Percentiles rank a stretch among this genome's conserved stretches.
Conservation (phyloP, 2,888 invertebrate species). For the Eugnorisma glareosa region DNA sequence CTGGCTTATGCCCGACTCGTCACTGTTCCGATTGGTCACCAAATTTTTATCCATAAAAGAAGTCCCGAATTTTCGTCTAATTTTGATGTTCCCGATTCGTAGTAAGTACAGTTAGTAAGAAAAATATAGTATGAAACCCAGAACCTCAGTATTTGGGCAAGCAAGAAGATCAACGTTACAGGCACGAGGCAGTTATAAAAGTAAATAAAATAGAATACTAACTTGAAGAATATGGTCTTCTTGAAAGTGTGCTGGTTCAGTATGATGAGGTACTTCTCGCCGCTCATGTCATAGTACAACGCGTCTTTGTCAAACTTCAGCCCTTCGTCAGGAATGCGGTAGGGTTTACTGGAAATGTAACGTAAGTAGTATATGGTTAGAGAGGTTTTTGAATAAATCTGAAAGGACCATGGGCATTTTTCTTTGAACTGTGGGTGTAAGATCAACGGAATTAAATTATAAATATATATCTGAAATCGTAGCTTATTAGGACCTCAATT, state of each 20-base stretch:
- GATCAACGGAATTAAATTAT: neutral
- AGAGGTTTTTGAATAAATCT: neutral
- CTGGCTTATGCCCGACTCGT: no score
- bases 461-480: neutral
- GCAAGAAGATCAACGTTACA: neutral
- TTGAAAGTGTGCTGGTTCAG: conserved; percentile 78
- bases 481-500: neutral
- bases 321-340: conserved; percentile 36
- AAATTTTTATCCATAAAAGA: no score
- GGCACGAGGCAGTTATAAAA: neutral
- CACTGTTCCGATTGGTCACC: no score
- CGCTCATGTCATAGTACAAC: conserved; percentile 80
- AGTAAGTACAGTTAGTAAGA: no score
- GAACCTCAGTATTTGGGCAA: neutral
- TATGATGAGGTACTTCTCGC: conserved; percentile 78
- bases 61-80: no score
- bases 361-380: neutral
- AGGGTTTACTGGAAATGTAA: conserved; percentile 56
- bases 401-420: neutral
- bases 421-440: neutral
- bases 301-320: conserved; percentile 67
- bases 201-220: conserved; percentile 49
- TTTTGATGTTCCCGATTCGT: no score
- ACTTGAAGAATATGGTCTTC: conserved; percentile 75
- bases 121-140: no score